Conservation (phyloP, 2,113 vertebrate species). For the Macquaria ambigua region DNA sequence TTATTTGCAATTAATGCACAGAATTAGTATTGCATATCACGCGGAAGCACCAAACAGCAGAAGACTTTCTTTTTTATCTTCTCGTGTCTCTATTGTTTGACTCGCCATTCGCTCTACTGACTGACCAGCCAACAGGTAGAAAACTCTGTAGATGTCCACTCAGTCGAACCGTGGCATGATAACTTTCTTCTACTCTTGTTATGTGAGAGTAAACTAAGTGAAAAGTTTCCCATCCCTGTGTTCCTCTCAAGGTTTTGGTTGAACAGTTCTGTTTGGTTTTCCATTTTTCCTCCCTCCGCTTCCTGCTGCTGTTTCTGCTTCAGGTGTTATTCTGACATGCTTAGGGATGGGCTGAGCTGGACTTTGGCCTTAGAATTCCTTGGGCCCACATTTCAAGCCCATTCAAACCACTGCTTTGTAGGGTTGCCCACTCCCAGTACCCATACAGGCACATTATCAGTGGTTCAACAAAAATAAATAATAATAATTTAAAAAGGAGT, state of each 20-base stretch:
- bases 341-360: neutral
- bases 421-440: neutral
- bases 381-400: neutral
- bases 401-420: neutral
- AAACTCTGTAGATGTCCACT: neutral
- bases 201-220: neutral
- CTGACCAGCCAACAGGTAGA: neutral
- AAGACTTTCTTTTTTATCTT: neutral
- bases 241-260: neutral
- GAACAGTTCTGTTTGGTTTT: neutral
- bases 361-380: neutral
- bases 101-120: neutral
- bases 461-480: no score
- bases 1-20: neutral
- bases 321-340: neutral
- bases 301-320: conserved; percentile 8
- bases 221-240: neutral
- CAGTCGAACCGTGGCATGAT: neutral
- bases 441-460: neutral
- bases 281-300: neutral
- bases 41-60: neutral
- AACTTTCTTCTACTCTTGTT: no score
- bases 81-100: neutral
- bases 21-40: neutral
- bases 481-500: no score